A percentile compares a stretch with the other conserved stretches of the same genome.
Evolutionary conservation across 2,888 invertebrate genomes (phyloP).

Genomic region (Plutella xylostella): DNA sequence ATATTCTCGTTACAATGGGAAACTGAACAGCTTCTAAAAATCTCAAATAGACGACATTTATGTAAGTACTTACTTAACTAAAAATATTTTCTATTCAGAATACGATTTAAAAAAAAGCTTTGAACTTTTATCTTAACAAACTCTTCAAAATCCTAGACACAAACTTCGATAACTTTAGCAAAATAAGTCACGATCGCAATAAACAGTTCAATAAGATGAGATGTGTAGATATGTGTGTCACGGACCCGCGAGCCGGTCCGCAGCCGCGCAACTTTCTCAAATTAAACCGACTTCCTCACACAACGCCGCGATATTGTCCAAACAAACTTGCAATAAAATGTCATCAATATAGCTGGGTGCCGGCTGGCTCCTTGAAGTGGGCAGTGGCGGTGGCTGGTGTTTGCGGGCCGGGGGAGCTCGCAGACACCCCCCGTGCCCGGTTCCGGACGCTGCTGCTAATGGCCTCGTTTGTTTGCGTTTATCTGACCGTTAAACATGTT

Average conservation of each 20-base stretch:
- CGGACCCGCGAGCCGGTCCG: too few species aligned
- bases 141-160: too few species aligned
- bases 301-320: not conserved
- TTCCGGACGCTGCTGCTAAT: conserved; percentile 25
- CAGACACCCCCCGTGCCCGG: conserved; percentile 17
- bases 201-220: too few species aligned
- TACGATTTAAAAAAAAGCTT: too few species aligned
- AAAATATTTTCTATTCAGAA: too few species aligned
- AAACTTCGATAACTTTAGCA: too few species aligned
- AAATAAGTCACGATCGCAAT: too few species aligned
- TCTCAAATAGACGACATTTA: too few species aligned
- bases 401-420: not conserved
- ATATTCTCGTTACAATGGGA: not conserved
- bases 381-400: not conserved
- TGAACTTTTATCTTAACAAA: too few species aligned
- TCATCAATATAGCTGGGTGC: not conserved
- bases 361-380: not conserved
- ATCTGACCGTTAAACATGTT: conserved; percentile 17
- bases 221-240: too few species aligned
- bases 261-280: not conserved
- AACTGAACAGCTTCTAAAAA: too few species aligned
- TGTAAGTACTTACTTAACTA: too few species aligned
- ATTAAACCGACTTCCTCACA: not conserved
- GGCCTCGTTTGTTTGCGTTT: conserved; percentile 27
- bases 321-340: not conserved